Percentiles rank a stretch among this genome's conserved stretches.
Conservation (phyloP, 2,888 invertebrate species). For the Theretra japonica region DNA sequence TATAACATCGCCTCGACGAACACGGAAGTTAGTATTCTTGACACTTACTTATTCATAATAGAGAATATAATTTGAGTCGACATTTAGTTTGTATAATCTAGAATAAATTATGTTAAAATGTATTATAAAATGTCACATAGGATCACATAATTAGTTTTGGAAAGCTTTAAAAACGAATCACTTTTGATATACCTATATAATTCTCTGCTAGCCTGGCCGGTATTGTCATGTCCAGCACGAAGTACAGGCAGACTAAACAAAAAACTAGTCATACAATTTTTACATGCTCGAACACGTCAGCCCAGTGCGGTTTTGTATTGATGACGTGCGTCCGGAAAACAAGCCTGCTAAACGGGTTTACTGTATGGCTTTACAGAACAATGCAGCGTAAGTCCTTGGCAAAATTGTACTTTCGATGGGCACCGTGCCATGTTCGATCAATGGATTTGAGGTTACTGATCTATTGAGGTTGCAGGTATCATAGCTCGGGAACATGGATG, state of each 20-base stretch:
- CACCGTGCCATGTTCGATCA: conserved; percentile 34
- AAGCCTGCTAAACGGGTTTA: conserved; percentile 63
- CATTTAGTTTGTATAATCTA: not conserved
- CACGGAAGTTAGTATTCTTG: not conserved
- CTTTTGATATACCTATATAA: not conserved
- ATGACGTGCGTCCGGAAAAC: conserved; percentile 56
- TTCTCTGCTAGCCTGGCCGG: too few relatives aligned
- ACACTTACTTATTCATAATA: not conserved
- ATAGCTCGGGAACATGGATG: not conserved
- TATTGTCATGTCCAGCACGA: not conserved
- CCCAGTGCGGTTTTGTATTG: conserved; percentile 43
- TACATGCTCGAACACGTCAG: conserved; percentile 37
- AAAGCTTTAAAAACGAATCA: not conserved
- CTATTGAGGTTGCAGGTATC: conserved; percentile 19
- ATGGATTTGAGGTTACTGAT: conserved; percentile 22
- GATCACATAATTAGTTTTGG: too few relatives aligned
- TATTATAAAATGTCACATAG: not conserved
- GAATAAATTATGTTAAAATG: not conserved
- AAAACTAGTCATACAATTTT: conserved; percentile 37
- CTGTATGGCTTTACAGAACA: conserved; percentile 57
- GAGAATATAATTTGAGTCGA: not conserved
- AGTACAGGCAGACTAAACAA: conserved; percentile 11
- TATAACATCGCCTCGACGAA: not conserved
- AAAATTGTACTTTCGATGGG: conserved; percentile 39
- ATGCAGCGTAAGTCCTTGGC: conserved; percentile 54